Conservation (phyloP, 2,888 invertebrate genomes). For the Tachina grossa region DNA sequence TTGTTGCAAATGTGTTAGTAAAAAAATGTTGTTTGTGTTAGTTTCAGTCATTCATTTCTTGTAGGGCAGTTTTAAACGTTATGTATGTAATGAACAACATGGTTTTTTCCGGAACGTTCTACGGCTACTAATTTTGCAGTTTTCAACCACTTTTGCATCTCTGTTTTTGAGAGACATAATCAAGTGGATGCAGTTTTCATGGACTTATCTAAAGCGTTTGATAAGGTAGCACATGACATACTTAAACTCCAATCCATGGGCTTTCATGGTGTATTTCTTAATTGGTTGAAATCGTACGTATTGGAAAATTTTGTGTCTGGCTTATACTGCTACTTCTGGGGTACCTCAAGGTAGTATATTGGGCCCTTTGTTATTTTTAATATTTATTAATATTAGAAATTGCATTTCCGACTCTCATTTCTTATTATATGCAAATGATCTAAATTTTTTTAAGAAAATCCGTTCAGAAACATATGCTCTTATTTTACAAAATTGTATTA, state of each 20-base stretch:
- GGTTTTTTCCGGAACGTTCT: not conserved
- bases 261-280: not conserved
- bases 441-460: no score
- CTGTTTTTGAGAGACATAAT: not conserved
- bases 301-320: not conserved
- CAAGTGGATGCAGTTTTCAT: not conserved
- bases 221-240: not conserved
- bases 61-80: no score
- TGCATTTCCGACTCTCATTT: no score
- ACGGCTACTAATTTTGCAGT: not conserved
- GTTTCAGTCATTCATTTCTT: no score
- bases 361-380: not conserved
- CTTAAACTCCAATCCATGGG: not conserved
- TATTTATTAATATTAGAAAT: constrained; percentile 1
- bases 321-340: not conserved
- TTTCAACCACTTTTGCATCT: not conserved
- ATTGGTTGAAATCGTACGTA: no score
- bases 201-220: no score
- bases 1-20: no score
- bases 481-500: no score
- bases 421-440: no score
- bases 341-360: constrained; percentile 1
- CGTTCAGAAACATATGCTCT: no score
- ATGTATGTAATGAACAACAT: no score
- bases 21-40: no score